Evolutionary conservation across 2,113 vertebrate species (phyloP).

Genomic region (Malaclemys terrapin): DNA sequence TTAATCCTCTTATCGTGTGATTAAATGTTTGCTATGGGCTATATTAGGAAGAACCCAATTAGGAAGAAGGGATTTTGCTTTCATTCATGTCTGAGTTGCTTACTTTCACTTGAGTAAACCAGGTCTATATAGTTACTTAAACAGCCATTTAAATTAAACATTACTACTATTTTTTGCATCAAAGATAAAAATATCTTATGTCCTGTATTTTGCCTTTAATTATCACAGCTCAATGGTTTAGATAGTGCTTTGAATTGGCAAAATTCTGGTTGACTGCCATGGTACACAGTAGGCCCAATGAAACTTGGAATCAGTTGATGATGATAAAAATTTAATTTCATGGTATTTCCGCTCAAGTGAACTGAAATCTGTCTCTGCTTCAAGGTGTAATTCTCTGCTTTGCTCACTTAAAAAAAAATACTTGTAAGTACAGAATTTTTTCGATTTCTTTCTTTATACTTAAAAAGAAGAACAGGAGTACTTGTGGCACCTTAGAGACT

Average conservation of each 20-base stretch:
- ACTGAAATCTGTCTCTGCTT: background rate
- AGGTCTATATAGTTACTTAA: background rate
- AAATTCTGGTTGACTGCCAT: conserved; percentile 48
- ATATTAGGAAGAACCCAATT: conserved; percentile 37
- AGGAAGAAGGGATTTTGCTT: conserved; percentile 15
- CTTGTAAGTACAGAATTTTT: background rate
- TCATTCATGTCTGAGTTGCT: background rate
- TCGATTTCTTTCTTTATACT: background rate
- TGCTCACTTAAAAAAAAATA: background rate
- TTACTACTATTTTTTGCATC: conserved; percentile 7
- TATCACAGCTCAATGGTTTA: conserved; percentile 53
- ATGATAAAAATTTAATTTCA: conserved; percentile 38
- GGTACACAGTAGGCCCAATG: background rate
- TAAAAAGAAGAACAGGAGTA: no score
- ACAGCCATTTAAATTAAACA: conserved; percentile 32
- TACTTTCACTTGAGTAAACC: conserved; percentile 4
- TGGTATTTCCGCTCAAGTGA: background rate
- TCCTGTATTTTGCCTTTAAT: conserved; percentile 46
- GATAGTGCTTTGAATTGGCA: conserved; percentile 30
- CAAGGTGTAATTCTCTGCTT: background rate
- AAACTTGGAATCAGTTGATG: conserved; percentile 32
- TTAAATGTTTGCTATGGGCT: conserved; percentile 38
- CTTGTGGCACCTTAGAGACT: no score
- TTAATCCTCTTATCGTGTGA: conserved; percentile 27
- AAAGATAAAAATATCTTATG: conserved; percentile 30